Evolutionary conservation across 2,113 vertebrate species (phyloP).

Genomic region (Pedetes capensis): DNA sequence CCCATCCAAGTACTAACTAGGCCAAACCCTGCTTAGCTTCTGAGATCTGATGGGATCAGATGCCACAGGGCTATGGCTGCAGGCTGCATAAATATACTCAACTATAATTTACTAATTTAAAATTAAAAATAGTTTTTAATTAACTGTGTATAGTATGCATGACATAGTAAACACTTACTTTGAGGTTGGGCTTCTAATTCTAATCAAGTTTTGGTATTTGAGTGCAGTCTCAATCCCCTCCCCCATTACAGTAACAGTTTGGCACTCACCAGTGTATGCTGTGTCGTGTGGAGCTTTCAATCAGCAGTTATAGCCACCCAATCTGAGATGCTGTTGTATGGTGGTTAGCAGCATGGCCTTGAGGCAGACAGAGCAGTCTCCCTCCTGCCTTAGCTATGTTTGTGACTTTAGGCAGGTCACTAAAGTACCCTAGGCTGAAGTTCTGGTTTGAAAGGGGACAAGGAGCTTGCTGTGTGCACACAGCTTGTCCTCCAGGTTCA

Average conservation of each 20-base stretch:
- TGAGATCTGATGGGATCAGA: too few species aligned
- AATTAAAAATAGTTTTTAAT: neutral
- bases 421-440: neutral
- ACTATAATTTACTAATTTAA: neutral
- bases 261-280: accelerated
- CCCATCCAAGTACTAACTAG: too few species aligned
- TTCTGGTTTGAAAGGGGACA: neutral
- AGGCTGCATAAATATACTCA: neutral
- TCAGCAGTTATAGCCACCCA: neutral
- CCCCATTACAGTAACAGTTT: accelerated
- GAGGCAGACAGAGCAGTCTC: neutral
- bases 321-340: accelerated
- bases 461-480: neutral
- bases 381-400: neutral
- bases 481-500: too few species aligned
- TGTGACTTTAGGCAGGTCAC: neutral
- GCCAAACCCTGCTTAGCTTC: too few species aligned
- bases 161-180: neutral
- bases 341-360: neutral
- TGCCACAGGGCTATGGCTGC: too few species aligned
- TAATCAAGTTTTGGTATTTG: neutral
- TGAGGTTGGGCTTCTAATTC: neutral
- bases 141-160: neutral
- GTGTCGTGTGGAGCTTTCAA: neutral
- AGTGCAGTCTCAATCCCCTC: neutral